Percentiles rank a stretch among this genome's conserved stretches.
phyloP scores from a whole-genome alignment of 92 coral and sea anemone species.

The Heliopora coerulea region DNA sequence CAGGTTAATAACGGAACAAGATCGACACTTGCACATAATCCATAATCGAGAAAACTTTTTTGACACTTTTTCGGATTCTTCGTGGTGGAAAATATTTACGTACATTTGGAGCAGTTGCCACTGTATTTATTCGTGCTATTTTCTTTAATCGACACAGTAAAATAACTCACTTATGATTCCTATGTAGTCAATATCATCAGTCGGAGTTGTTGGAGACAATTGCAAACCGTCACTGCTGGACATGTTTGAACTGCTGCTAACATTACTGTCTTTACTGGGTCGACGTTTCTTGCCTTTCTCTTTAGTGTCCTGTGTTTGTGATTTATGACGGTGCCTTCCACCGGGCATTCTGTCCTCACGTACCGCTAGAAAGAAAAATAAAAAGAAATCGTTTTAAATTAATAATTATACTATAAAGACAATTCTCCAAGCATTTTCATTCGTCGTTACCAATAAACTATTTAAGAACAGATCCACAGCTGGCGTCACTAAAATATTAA shows the following conservation, averaged over 20 bases:
- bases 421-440: too few relatives aligned
- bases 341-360: constrained; percentile 96
- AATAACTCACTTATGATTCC: constrained; percentile 59
- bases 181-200: constrained; percentile 56
- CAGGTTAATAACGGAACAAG: too few relatives aligned
- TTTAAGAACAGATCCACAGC: too few relatives aligned
- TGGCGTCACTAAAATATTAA: too few relatives aligned
- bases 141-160: constrained; percentile 43
- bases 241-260: neutral
- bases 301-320: constrained; percentile 44
- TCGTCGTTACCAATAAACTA: too few relatives aligned
- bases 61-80: too few relatives aligned
- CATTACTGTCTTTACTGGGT: constrained; percentile 29
- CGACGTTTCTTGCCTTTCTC: constrained; percentile 38
- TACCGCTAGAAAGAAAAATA: constrained; percentile 59
- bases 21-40: too few relatives aligned
- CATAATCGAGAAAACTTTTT: too few relatives aligned
- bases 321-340: constrained; percentile 91
- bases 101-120: too few relatives aligned
- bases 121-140: too few relatives aligned
- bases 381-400: neutral
- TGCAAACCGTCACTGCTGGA: constrained; percentile 16
- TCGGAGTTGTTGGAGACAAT: constrained; percentile 20
- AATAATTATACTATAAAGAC: too few relatives aligned
- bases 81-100: too few relatives aligned